Evolutionary conservation across 2,797 vertebrate species (phyloP), one percentile per base, ranked within the genome.

Genomic region (Sebastes hubbsi): DNA sequence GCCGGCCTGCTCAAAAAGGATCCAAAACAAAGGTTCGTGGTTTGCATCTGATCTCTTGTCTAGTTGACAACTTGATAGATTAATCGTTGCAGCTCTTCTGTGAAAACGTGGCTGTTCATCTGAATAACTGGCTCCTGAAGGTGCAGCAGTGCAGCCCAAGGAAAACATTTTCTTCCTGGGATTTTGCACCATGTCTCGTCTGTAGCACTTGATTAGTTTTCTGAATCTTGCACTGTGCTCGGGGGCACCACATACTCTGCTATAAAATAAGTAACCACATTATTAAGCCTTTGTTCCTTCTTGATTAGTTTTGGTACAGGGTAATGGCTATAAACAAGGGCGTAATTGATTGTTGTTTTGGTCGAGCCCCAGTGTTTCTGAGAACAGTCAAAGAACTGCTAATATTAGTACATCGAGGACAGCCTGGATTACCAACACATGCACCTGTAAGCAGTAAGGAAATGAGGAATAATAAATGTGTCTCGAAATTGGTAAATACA

Each of bases 11-110:
- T 99, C 2, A 97, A 97, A 83, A 99, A 99, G 86, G 98, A 99
- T 80, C 98, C 98, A 60, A 99, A 99, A 85, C 97, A 97, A 88
- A 96, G 98, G 98, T 97, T n/a, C n/a, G n/a, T n/a, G n/a, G n/a
- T n/a, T 29, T 24, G 49, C 22, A 18, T 16, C 25, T 16, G 18
- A 18, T 54, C 42, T 46, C 16, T 46, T 18, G 16, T 46, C 42
- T 16, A 49, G 46, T 49, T 49, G 46, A 49, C 46, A 49, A 49
- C 42, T 46, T 46, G 42, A 46, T 46, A 18, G 46, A 20, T 49
- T 49, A 49, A 49, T 49, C 8, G 18, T 49, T 49, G 18, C 46
- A 20, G 46, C 18, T 49, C 46, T 16, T 1, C 10, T 18, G 58
- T 46, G 56, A 11, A 72, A 60, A 75, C 14, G 5, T 8, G 14